These are phyloP conservation scores for Meteorus colon DNA, from an alignment of 2,888 invertebrate species.

Conservation along the genomic window DNA sequence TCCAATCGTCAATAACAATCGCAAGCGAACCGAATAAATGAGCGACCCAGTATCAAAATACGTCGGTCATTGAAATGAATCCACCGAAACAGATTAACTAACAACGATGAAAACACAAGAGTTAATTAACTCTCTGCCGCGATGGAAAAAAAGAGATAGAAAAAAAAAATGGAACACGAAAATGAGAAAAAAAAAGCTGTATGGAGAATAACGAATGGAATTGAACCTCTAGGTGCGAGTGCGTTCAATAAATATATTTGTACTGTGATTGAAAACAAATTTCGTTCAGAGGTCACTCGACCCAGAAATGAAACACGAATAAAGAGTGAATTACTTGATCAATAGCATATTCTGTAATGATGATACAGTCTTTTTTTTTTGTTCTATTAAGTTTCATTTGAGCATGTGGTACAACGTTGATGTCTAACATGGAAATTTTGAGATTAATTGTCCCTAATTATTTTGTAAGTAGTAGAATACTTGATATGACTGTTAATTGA, in stretches of 20 bases:
- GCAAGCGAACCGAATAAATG: constrained; percentile 18
- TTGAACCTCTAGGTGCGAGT: neutral
- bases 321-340: neutral
- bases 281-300: neutral
- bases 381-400: too few relatives aligned
- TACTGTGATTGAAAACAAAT: neutral
- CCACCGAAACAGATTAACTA: constrained; percentile 35
- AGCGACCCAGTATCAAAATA: constrained; percentile 25
- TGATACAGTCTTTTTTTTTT: too few relatives aligned
- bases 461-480: too few relatives aligned
- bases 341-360: too few relatives aligned
- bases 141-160: constrained; percentile 8
- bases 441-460: too few relatives aligned
- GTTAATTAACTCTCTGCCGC: constrained; percentile 33
- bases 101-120: constrained; percentile 32
- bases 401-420: too few relatives aligned
- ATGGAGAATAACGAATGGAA: neutral
- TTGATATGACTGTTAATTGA: too few relatives aligned
- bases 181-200: neutral
- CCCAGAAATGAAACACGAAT: neutral
- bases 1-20: constrained; percentile 28
- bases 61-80: constrained; percentile 36
- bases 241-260: constrained; percentile 1
- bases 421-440: too few relatives aligned
- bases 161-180: neutral